A percentile compares a stretch with the other conserved stretches of the same genome.
These are phyloP conservation scores for Malachius bipustulatus DNA, from an alignment of 2,888 invertebrate species.

Conservation along the genomic window DNA sequence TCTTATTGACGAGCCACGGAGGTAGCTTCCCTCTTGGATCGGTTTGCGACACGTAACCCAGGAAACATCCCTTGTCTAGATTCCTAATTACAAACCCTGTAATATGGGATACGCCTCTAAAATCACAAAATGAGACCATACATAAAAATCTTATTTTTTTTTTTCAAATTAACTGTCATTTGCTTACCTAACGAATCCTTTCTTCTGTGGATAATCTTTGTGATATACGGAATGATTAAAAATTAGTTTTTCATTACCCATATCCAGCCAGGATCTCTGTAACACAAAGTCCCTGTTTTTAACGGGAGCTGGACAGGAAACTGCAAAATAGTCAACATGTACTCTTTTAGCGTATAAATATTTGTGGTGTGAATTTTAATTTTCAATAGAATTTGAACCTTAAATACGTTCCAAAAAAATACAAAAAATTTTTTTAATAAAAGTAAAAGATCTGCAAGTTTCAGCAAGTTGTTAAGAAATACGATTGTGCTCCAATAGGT, in stretches of 20 bases:
- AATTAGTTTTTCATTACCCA: conserved; percentile 74
- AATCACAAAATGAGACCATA: conserved; percentile 13
- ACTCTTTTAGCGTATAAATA: too few relatives aligned
- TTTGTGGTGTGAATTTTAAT: too few relatives aligned
- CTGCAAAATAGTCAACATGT: conserved; percentile 43
- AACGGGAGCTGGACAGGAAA: conserved; percentile 76
- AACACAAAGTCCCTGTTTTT: conserved; percentile 86
- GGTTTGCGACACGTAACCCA: conserved; percentile 81
- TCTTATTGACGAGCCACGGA: conserved; percentile 79
- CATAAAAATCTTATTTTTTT: too few relatives aligned
- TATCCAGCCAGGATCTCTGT: conserved; percentile 85
- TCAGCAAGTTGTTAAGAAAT: too few relatives aligned
- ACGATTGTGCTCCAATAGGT: too few relatives aligned
- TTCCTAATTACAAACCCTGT: conserved; percentile 59
- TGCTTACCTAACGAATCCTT: conserved; percentile 66
- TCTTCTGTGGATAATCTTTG: conserved; percentile 70
- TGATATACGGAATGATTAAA: conserved; percentile 86
- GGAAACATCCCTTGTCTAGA: conserved; percentile 52
- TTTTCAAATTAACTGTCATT: too few relatives aligned
- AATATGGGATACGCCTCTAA: conserved; percentile 48
- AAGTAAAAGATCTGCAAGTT: too few relatives aligned
- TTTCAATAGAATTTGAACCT: too few relatives aligned
- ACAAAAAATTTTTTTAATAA: too few relatives aligned
- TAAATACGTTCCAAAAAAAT: too few relatives aligned
- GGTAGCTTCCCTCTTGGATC: conserved; percentile 82